Base-by-base conservation (phyloP, 2,888 invertebrate species). In the Cataglyphis cursor region DNA sequence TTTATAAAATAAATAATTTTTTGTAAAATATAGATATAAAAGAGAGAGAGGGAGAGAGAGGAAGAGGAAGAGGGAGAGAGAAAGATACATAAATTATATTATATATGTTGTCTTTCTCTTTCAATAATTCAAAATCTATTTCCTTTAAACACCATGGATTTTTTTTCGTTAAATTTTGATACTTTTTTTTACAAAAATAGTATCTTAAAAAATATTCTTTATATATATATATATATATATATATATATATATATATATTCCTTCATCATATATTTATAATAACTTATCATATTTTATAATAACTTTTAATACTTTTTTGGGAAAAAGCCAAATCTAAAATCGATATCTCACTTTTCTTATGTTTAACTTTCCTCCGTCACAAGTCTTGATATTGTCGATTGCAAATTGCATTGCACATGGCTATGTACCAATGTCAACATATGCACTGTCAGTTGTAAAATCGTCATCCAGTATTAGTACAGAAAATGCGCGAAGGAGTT, bases 401-500 rank as follows among this genome's bases (percentile, higher is more conserved):
- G 35, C 66, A 21, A 65, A 21, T 35, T 75, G 10, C n/a, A 35
- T 51, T 35, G 62, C 6, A 24, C 38, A 12, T 66, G 5, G n/a
- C 38, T 12, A 35, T 31, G 5, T 21, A 65, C n/a, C 24, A 75
- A 6, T 12, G 35, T 0, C 48, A 18, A 64, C 12, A 15, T 64
- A 74, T 21, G 21, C 35, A 24, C 24, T 75, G 1, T 8, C n/a
- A 51, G 18, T 66, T 44, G 75, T 38, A 38, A 48, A 65, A 51
- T 15, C 21, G 48, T 51, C 64, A 41, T 48, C 31, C 5, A 44
- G n/a, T n/a, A n/a, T 76, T 41, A 28, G 1, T 59, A 24, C n/a
- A n/a, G 41, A 66, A 54, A 48, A 51, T 41, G 57, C 38, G 84
- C 62, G 82, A 83, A 83, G 84, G 78, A 81, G 82, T 61, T 68